Conservation (phyloP, 2,797 vertebrate species). For the Somateria mollissima region DNA sequence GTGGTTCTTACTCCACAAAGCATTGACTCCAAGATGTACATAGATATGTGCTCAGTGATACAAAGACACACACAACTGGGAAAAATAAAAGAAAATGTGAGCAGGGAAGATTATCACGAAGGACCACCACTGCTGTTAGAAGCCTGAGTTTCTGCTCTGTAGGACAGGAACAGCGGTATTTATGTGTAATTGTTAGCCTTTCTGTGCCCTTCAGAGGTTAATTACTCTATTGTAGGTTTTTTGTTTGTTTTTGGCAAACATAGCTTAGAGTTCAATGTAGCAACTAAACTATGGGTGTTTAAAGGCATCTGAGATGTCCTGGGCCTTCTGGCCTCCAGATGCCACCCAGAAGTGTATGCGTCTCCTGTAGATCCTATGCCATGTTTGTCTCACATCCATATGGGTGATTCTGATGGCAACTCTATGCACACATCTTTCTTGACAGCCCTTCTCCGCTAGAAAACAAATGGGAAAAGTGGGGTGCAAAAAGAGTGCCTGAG, state of each 20-base stretch:
- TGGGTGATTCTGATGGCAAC: neutral
- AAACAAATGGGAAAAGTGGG: neutral
- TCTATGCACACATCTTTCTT: neutral
- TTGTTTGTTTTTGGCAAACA: accelerated
- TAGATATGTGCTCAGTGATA: neutral
- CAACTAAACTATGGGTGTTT: neutral
- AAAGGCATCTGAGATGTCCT: neutral
- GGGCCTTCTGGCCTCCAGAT: neutral
- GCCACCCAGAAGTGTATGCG: neutral
- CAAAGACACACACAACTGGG: neutral
- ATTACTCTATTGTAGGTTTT: neutral
- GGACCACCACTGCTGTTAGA: neutral
- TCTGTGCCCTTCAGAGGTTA: neutral
- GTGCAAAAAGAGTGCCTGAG: neutral
- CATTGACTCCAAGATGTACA: neutral
- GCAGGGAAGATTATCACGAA: neutral
- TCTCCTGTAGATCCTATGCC: neutral
- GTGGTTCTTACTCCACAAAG: neutral
- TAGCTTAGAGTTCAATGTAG: neutral
- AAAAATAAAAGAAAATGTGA: neutral
- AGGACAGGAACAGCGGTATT: neutral
- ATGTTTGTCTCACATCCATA: neutral
- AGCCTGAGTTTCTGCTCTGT: neutral
- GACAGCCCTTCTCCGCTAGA: neutral
- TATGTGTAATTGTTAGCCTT: neutral